A percentile compares a stretch with the other conserved stretches of the same genome.
Evolutionary conservation across 2,113 vertebrate species (phyloP).

Genomic region (Ammodytes marinus): DNA sequence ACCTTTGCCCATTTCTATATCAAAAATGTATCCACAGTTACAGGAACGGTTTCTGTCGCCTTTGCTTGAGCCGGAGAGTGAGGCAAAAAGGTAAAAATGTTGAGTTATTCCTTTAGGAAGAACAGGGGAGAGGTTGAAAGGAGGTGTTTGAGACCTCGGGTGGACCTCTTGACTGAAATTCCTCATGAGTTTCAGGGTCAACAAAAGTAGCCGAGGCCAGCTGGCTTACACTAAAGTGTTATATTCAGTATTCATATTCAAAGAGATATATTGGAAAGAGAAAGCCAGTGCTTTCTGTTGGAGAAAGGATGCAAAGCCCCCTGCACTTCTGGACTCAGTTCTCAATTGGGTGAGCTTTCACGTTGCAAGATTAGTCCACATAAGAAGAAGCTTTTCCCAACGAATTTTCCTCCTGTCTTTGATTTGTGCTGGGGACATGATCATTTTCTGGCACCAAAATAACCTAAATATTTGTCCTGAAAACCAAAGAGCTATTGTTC

Average conservation of each 20-base stretch:
- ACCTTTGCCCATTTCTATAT: too few species aligned
- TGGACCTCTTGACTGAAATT: conserved; percentile 31
- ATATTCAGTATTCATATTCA: conserved; percentile 55
- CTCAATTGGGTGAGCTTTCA: neutral
- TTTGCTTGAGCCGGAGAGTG: too few species aligned
- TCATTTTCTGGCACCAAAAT: neutral
- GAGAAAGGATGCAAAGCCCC: neutral
- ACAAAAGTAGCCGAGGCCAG: conserved; percentile 51
- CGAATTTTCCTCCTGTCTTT: neutral
- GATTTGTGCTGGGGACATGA: neutral
- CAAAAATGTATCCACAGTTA: too few species aligned
- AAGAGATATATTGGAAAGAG: conserved; percentile 13
- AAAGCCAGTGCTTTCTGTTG: neutral
- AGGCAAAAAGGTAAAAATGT: too few species aligned
- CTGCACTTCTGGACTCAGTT: neutral
- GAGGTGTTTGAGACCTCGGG: conserved; percentile 13
- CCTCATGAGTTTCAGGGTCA: conserved; percentile 58
- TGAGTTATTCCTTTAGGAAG: neutral
- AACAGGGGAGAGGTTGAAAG: conserved; percentile 1
- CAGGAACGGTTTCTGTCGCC: too few species aligned
- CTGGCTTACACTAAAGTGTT: conserved; percentile 57
- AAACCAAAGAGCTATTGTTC: neutral
- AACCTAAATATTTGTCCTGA: neutral
- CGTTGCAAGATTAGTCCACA: neutral
- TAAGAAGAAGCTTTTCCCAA: neutral